phyloP scores from a whole-genome alignment of 2,797 vertebrate genomes.

The Rachycentron canadum region DNA sequence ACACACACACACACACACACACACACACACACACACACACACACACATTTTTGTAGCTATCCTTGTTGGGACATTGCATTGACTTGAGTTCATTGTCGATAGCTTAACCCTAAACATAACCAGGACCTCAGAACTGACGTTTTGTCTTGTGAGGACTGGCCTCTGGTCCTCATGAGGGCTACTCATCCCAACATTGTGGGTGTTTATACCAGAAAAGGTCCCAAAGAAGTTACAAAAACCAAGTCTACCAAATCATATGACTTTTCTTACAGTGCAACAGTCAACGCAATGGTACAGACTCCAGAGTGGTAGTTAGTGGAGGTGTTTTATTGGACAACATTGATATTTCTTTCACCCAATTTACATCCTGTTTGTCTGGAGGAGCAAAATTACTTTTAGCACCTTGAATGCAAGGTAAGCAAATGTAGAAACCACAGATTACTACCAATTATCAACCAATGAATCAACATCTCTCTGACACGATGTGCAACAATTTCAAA shows the following conservation, averaged over 20 bases:
- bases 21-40: slow-evolving; percentile 25
- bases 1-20: slow-evolving; percentile 9
- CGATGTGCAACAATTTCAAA: too few relatives aligned
- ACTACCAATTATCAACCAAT: not conserved
- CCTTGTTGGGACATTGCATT: too few relatives aligned
- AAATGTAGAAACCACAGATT: not conserved
- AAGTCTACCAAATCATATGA: slow-evolving; percentile 39
- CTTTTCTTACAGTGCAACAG: slow-evolving; percentile 17
- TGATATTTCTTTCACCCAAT: not conserved
- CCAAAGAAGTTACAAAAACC: not conserved
- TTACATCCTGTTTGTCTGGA: too few relatives aligned
- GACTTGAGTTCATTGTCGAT: too few relatives aligned
- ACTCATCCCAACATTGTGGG: too few relatives aligned
- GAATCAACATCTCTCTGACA: not conserved
- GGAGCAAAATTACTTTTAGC: too few relatives aligned
- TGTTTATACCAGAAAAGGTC: too few relatives aligned
- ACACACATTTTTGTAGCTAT: not conserved
- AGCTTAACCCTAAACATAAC: too few relatives aligned
- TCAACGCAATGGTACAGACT: too few relatives aligned
- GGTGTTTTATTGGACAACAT: not conserved
- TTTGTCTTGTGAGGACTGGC: too few relatives aligned
- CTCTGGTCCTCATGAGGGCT: too few relatives aligned
- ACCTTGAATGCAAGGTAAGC: not conserved
- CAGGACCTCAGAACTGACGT: too few relatives aligned
- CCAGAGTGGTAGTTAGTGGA: not conserved